Conservation (phyloP, 2,888 invertebrate genomes). For the Sphaerophoria rueppellii region DNA sequence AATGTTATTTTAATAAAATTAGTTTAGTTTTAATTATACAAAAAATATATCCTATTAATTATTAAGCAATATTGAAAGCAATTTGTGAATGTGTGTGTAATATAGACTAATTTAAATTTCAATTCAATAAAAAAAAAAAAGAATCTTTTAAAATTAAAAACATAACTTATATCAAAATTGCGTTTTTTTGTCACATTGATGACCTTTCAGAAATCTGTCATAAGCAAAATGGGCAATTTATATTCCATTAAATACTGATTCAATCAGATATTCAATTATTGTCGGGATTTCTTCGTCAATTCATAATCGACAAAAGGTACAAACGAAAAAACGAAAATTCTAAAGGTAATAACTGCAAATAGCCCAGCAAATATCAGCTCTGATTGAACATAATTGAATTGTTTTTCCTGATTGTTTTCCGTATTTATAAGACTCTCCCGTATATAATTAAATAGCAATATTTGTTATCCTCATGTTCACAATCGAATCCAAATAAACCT, state of each 20-base stretch:
- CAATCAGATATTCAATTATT: background rate
- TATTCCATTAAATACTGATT: too few relatives aligned
- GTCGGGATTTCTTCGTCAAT: background rate
- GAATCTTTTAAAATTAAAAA: constrained; percentile 35
- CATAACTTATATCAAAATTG: constrained; percentile 17
- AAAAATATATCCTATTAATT: constrained; percentile 61
- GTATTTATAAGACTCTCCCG: constrained; percentile 10
- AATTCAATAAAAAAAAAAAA: background rate
- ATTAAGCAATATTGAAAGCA: constrained; percentile 55
- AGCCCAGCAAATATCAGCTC: constrained; percentile 45
- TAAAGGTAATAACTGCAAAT: constrained; percentile 16
- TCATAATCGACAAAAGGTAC: background rate
- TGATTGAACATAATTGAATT: constrained; percentile 70
- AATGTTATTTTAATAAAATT: background rate
- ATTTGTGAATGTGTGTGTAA: constrained; percentile 59
- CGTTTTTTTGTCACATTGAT: background rate
- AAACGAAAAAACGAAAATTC: background rate
- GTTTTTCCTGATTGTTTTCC: constrained; percentile 44
- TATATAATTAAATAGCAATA: constrained; percentile 43
- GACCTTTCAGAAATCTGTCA: background rate
- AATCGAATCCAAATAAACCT: constrained; percentile 40
- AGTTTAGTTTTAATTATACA: background rate
- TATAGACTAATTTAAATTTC: constrained; percentile 49
- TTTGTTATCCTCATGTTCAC: constrained; percentile 50
- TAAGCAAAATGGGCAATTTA: background rate